phyloP scores from a whole-genome alignment of 2,888 invertebrate genomes.

The Rhopalosiphum nymphaeae region DNA sequence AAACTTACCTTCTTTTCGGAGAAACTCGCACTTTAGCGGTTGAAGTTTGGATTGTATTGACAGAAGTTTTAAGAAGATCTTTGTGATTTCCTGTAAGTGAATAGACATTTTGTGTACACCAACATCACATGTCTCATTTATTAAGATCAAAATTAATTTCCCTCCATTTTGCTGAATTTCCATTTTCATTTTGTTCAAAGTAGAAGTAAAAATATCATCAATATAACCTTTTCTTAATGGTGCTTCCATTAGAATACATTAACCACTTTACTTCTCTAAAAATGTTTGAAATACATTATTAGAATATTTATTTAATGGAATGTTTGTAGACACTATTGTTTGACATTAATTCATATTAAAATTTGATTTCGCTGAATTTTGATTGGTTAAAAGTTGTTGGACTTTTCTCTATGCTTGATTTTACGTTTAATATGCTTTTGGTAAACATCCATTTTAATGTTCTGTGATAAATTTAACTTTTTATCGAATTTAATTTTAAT shows the following conservation, averaged over 20 bases:
- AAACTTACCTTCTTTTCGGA: too few species aligned
- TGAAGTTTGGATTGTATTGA: too few species aligned
- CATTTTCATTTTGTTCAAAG: conserved; percentile 26
- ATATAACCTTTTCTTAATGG: conserved; percentile 13
- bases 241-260: conserved; percentile 8
- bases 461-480: background rate
- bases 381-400: conserved; percentile 9
- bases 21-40: too few species aligned
- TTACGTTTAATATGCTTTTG: background rate
- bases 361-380: conserved; percentile 18
- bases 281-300: conserved; percentile 33
- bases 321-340: conserved; percentile 12
- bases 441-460: background rate
- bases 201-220: conserved; percentile 35
- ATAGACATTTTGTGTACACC: too few species aligned
- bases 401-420: conserved; percentile 1
- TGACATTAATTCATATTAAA: conserved; percentile 30
- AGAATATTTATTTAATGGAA: conserved; percentile 34
- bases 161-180: conserved; percentile 16
- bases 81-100: too few species aligned
- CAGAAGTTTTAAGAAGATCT: too few species aligned
- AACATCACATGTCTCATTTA: too few species aligned
- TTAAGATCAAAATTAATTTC: too few species aligned
- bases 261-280: conserved; percentile 36
- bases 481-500: conserved; percentile 7